A percentile compares a stretch with the other conserved stretches of the same genome.
Evolutionary conservation across 2,888 invertebrate genomes (phyloP).

Genomic region (Pantelozetes paolii): DNA sequence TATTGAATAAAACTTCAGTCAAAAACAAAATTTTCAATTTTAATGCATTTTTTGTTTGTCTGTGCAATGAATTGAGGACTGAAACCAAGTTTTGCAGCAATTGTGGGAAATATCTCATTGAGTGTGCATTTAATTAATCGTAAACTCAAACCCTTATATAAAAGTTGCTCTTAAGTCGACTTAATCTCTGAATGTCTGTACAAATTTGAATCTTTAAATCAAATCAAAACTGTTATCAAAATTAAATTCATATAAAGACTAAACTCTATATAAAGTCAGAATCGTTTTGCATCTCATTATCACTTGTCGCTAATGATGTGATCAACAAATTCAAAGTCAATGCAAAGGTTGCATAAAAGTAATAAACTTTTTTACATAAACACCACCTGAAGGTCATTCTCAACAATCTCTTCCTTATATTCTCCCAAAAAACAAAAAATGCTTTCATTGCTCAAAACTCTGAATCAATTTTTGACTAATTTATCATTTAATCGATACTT

Average conservation of each 20-base stretch:
- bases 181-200: background rate
- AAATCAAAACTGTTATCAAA: background rate
- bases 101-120: background rate
- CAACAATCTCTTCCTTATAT: constrained; percentile 17
- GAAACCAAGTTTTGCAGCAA: background rate
- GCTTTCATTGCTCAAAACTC: background rate
- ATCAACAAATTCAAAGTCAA: too few relatives aligned
- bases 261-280: background rate
- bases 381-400: background rate
- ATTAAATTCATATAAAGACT: background rate
- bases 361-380: background rate
- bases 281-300: background rate
- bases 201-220: background rate
- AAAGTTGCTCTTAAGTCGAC: background rate
- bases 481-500: background rate
- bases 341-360: background rate
- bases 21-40: too few relatives aligned
- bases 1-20: too few relatives aligned
- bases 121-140: background rate
- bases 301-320: background rate
- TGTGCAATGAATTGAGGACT: background rate
- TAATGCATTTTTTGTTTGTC: too few relatives aligned
- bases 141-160: background rate
- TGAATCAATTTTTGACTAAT: background rate
- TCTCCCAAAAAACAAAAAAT: background rate